Conservation (phyloP, 2,888 invertebrate species). For the Hypolimnas misippus region DNA sequence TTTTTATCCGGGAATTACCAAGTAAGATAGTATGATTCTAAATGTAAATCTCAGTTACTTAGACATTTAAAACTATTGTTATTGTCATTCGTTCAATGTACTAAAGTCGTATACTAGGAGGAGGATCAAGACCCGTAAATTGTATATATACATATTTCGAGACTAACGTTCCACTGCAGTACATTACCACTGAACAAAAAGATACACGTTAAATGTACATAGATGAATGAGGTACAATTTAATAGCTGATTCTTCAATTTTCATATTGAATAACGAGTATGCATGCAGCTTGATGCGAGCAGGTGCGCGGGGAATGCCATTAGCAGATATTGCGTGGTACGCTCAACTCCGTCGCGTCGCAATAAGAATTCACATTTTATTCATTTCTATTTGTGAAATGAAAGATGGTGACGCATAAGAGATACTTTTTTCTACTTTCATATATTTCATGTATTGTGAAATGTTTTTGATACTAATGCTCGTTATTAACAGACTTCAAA, state of each 20-base stretch:
- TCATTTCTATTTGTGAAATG: slow-evolving; percentile 22
- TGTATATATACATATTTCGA: too few species aligned
- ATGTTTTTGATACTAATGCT: background rate
- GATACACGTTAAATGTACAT: background rate
- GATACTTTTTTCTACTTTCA: slow-evolving; percentile 1
- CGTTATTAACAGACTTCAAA: too few species aligned
- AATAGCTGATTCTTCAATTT: slow-evolving; percentile 21
- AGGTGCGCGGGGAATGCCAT: slow-evolving; percentile 29
- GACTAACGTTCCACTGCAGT: too few species aligned
- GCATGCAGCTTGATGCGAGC: slow-evolving; percentile 14
- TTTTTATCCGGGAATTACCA: too few species aligned
- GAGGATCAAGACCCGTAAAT: too few species aligned
- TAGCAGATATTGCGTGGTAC: slow-evolving; percentile 29
- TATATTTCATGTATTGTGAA: background rate
- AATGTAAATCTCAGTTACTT: too few species aligned
- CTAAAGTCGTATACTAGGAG: too few species aligned
- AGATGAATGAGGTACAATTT: slow-evolving; percentile 10
- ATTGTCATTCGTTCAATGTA: too few species aligned
- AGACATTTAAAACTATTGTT: too few species aligned
- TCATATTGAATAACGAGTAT: slow-evolving; percentile 22
- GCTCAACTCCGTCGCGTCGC: slow-evolving; percentile 10
- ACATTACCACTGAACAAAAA: background rate
- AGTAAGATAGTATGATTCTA: too few species aligned
- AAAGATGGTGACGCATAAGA: slow-evolving; percentile 16
- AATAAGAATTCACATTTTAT: slow-evolving; percentile 28